These are phyloP conservation scores for Zootermopsis nevadensis DNA, from an alignment of 2,888 invertebrate genomes.

Conservation along the genomic window DNA sequence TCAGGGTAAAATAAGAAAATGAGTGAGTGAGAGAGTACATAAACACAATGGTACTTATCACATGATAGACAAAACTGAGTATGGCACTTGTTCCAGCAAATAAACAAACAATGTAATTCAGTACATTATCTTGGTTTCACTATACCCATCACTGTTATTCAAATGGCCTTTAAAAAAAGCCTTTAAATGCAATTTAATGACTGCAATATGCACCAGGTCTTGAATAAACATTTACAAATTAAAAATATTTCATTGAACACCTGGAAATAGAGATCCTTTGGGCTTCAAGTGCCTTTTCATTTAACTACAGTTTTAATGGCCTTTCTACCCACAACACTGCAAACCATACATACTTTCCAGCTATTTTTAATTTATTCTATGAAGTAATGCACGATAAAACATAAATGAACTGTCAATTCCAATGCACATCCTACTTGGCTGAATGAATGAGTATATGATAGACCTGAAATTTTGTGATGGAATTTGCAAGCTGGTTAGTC, in stretches of 20 bases:
- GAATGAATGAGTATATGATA: background rate
- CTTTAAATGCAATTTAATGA: background rate
- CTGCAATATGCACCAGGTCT: background rate
- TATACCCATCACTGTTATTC: background rate
- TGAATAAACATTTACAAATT: background rate
- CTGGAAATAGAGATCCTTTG: conserved; percentile 32
- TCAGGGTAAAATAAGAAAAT: background rate
- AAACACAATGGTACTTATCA: background rate
- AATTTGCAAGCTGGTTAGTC: conserved; percentile 4
- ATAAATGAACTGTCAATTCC: background rate
- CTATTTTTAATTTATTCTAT: background rate
- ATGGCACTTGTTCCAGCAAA: background rate
- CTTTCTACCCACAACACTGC: conserved; percentile 22
- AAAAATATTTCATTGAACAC: background rate
- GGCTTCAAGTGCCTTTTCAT: conserved; percentile 46
- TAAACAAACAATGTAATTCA: background rate
- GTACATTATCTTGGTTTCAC: background rate
- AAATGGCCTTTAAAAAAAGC: background rate
- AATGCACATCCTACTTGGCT: background rate
- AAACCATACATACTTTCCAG: background rate
- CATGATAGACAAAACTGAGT: background rate
- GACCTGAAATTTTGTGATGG: background rate
- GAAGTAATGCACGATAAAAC: background rate
- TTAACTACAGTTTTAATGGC: conserved; percentile 33
- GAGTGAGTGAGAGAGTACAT: background rate